A percentile compares a stretch with the other conserved stretches of the same genome.
Conservation (phyloP, 2,888 invertebrate genomes). For the Apotomis turbidana region DNA sequence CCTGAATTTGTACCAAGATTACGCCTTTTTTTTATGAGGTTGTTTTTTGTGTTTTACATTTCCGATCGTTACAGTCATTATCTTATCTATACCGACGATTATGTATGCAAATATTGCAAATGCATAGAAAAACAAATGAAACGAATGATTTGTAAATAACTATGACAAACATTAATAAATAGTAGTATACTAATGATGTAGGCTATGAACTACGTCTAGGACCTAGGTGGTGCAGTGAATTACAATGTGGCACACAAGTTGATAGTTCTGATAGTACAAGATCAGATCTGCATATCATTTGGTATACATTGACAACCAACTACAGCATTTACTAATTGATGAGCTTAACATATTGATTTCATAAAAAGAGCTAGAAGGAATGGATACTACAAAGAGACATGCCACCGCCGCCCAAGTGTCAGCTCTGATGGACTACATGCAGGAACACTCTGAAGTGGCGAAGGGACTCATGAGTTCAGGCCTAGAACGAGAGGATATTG, state of each 20-base stretch:
- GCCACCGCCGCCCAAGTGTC: constrained; percentile 53
- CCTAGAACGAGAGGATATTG: constrained; percentile 51
- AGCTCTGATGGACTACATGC: constrained; percentile 55
- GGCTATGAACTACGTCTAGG: background rate
- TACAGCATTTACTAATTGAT: background rate
- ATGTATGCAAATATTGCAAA: no score
- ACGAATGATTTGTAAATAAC: no score
- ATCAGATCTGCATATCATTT: background rate
- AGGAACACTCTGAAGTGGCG: constrained; percentile 51
- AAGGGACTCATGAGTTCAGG: constrained; percentile 50
- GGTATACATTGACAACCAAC: background rate
- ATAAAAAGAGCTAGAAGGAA: constrained; percentile 29
- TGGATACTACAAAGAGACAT: constrained; percentile 52
- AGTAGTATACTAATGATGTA: background rate
- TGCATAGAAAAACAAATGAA: no score
- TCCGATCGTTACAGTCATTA: no score
- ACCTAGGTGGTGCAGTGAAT: background rate
- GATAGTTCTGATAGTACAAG: background rate
- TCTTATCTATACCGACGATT: no score
- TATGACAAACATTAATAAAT: background rate
- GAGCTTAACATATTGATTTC: constrained; percentile 3
- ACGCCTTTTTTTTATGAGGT: background rate
- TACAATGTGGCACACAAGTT: background rate
- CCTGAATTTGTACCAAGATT: background rate
- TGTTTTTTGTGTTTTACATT: background rate